phyloP scores from a whole-genome alignment of 2,888 invertebrate genomes.

The Agrochola macilenta region DNA sequence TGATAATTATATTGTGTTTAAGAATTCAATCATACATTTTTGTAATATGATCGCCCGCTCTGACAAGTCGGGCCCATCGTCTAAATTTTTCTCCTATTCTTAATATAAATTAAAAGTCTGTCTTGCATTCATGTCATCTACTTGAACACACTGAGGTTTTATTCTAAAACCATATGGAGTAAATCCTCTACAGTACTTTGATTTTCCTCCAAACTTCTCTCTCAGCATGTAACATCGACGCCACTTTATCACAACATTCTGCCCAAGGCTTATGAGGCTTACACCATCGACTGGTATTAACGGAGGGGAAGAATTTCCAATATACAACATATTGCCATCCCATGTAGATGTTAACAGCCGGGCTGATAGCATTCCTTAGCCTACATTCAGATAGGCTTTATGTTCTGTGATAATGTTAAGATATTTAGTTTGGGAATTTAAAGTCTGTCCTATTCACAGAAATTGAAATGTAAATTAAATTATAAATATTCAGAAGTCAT shows the following conservation, averaged over 20 bases:
- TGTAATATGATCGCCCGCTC: too few species aligned
- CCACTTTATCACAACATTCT: slow-evolving; percentile 45
- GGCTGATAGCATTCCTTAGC: slow-evolving; percentile 42
- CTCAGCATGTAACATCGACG: slow-evolving; percentile 12
- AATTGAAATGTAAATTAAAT: neutral
- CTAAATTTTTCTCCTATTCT: too few species aligned
- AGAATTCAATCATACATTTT: too few species aligned
- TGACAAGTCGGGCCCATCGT: too few species aligned
- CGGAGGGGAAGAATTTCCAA: slow-evolving; percentile 65
- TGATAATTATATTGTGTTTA: too few species aligned
- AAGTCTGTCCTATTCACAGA: too few species aligned
- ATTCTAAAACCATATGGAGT: too few species aligned
- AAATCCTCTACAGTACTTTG: neutral
- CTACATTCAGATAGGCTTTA: slow-evolving; percentile 25
- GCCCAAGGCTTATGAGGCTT: slow-evolving; percentile 36
- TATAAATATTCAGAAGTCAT: neutral
- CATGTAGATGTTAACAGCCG: slow-evolving; percentile 53
- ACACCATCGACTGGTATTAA: slow-evolving; percentile 51
- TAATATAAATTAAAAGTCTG: too few species aligned
- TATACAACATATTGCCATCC: slow-evolving; percentile 63
- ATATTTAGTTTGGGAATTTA: neutral
- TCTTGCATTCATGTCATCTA: too few species aligned
- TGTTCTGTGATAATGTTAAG: slow-evolving; percentile 9
- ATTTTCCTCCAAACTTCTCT: slow-evolving; percentile 7
- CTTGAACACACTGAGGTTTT: too few species aligned